These are phyloP conservation scores for Garrulus glandarius DNA, from an alignment of 2,797 vertebrate species.

Conservation along the genomic window DNA sequence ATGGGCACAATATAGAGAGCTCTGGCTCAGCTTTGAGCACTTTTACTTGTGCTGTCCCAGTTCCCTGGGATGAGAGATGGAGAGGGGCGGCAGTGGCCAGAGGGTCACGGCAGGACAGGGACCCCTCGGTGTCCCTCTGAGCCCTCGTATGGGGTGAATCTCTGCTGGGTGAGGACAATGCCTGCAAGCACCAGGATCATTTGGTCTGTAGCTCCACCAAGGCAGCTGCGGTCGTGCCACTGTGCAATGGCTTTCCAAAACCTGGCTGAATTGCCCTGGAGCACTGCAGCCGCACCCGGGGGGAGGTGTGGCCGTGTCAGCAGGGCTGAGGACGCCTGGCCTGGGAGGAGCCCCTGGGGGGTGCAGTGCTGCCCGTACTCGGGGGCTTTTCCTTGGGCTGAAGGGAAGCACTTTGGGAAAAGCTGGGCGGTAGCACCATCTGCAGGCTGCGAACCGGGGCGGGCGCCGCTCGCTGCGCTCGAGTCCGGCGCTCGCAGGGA, in stretches of 20 bases:
- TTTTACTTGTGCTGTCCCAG: rapidly evolving
- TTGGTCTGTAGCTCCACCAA: neutral
- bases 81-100: neutral
- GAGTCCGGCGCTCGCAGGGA: neutral
- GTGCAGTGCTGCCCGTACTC: rapidly evolving
- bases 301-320: rapidly evolving
- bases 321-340: rapidly evolving
- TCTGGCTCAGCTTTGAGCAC: neutral
- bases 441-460: constrained; percentile 82
- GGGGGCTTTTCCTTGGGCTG: neutral
- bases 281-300: rapidly evolving
- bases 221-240: rapidly evolving
- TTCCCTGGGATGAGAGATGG: rapidly evolving
- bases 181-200: rapidly evolving
- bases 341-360: neutral
- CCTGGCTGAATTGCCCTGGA: rapidly evolving
- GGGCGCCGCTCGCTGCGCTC: neutral
- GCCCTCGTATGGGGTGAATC: rapidly evolving
- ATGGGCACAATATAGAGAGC: neutral
- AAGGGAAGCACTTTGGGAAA: constrained; percentile 52
- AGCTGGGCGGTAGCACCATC: constrained; percentile 92
- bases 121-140: too few relatives aligned
- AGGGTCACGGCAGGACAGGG: neutral
- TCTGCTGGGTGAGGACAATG: neutral
- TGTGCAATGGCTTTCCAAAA: neutral